Evolutionary conservation across 2,888 invertebrate species (phyloP), one percentile per base, ranked within the genome.

Genomic region (Blera fallax): DNA sequence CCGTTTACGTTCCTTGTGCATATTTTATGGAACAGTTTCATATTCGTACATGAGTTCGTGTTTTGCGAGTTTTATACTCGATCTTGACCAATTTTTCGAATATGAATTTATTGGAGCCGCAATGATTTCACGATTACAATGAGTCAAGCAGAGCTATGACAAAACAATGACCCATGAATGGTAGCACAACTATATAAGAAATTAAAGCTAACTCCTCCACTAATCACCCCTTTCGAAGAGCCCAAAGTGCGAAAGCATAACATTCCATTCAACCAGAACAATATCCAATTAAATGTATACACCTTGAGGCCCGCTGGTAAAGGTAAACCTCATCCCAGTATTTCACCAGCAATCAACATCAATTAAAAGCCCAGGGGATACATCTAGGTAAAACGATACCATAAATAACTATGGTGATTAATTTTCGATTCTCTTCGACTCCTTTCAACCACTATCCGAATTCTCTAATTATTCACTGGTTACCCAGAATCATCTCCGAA

Each of bases 361-460:
- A 40, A 14, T 40, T 40, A 40, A 40, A 40, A 40, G 6, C 40
- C 40, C 40, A 40, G 14, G 40, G 14, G 14, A 40, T 40, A 14
- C 37, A 14, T 40, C 14, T 14, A 14, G 14, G 40, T 40, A 48
- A 48, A 10, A 21, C 21, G 21, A 48, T 48, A 48, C 21, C 48
- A 48, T 48, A 18, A 45, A 48, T 48, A 48, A 48, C 48, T 48
- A 48, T 21, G 21, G 21, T 21, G 21, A 48, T 48, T 48, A 48
- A 21, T 48, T 48, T 10, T 1, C 48, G 21, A 48, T 21, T 48
- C 11, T 21, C 48, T 48, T 48, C 21, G 21, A 21, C 48, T 64
- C 64, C 32, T 45, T 64, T 45, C 11, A 60, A 62, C 43, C 37
- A 34, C 32, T 65, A 50, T 65, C 65, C 50, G 5, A 37, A 50